Percentiles rank a stretch among this genome's conserved stretches.
Evolutionary conservation across 2,113 vertebrate species (phyloP).

Genomic region (Stegostoma tigrinum): DNA sequence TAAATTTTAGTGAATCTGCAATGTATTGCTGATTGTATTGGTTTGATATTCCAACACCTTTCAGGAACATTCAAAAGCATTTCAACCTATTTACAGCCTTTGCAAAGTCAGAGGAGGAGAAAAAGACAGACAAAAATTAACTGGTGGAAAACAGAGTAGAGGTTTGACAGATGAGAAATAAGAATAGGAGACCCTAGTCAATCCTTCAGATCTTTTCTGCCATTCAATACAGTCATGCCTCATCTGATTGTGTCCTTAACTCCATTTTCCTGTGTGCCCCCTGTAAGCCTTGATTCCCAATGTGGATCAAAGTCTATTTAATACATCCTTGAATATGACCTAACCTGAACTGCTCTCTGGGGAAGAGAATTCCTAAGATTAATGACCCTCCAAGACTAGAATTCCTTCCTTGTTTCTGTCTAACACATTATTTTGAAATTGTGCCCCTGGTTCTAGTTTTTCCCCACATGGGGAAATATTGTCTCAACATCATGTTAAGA

Average conservation of each 20-base stretch:
- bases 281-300: too few species aligned
- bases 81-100: neutral
- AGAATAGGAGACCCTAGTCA: too few species aligned
- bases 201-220: too few species aligned
- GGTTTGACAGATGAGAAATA: neutral
- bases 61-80: neutral
- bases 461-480: neutral
- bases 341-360: too few species aligned
- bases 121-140: neutral
- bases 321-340: too few species aligned
- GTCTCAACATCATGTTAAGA: neutral
- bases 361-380: neutral
- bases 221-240: too few species aligned
- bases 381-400: neutral
- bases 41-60: neutral
- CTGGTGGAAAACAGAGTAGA: neutral
- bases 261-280: too few species aligned
- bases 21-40: too few species aligned
- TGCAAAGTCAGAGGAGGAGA: neutral
- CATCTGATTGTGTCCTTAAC: too few species aligned
- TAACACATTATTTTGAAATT: neutral
- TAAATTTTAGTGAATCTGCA: neutral
- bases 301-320: too few species aligned
- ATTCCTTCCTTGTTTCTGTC: neutral
- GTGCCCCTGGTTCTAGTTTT: neutral